Conservation (phyloP, 2,113 vertebrate species). For the Oxygymnocypris stewartii region DNA sequence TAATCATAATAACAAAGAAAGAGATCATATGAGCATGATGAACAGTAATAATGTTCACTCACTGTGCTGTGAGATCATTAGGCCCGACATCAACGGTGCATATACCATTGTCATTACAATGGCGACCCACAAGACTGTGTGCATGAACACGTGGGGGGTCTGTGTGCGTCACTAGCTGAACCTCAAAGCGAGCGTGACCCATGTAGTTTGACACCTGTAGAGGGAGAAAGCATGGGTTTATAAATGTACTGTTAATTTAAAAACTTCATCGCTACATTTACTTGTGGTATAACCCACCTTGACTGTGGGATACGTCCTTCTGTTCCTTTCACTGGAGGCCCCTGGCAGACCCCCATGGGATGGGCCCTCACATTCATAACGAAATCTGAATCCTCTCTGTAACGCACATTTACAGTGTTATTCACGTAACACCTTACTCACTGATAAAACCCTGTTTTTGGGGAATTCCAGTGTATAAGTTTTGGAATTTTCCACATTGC, state of each 20-base stretch:
- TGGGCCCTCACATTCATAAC: conserved; percentile 96
- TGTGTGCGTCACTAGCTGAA: conserved; percentile 92
- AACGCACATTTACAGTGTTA: conserved; percentile 49
- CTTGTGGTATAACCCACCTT: conserved; percentile 76
- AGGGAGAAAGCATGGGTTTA: not conserved
- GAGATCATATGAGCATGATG: not conserved
- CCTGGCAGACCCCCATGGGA: conserved; percentile 95
- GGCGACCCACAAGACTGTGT: conserved; percentile 95
- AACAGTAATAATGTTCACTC: conserved; percentile 61
- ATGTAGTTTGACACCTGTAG: conserved; percentile 91
- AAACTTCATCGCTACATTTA: not conserved
- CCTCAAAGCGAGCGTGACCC: conserved; percentile 89
- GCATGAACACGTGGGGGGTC: conserved; percentile 91
- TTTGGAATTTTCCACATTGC: conserved; percentile 15
- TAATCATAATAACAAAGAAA: not conserved
- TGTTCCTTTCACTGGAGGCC: conserved; percentile 94
- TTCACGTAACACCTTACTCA: conserved; percentile 13
- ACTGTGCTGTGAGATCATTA: conserved; percentile 97
- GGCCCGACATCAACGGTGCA: conserved; percentile 86
- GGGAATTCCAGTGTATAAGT: not conserved
- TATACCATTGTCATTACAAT: conserved; percentile 87
- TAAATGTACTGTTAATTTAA: conserved; percentile 1
- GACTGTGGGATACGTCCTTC: conserved; percentile 93
- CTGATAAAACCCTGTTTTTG: conserved; percentile 14
- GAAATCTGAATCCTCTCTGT: conserved; percentile 94